phyloP scores from a whole-genome alignment of 2,113 vertebrate species.

The Coturnix japonica region DNA sequence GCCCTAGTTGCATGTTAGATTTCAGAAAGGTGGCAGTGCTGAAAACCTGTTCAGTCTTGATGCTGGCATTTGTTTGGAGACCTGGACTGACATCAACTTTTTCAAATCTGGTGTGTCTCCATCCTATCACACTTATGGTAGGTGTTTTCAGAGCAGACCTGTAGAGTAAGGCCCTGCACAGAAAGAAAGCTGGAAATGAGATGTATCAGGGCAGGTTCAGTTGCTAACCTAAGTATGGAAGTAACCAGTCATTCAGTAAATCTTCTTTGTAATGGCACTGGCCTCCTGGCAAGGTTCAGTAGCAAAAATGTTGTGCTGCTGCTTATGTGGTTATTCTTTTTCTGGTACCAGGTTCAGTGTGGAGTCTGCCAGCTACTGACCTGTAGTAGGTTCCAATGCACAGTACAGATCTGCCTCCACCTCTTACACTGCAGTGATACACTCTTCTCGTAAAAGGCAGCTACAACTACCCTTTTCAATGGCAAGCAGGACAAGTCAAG shows the following conservation, averaged over 20 bases:
- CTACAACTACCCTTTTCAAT: rapidly evolving
- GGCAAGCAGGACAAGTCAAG: not conserved
- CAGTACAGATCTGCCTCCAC: not conserved
- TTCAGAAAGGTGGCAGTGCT: rapidly evolving
- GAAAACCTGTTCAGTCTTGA: not conserved
- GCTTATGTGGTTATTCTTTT: rapidly evolving
- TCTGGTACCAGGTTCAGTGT: rapidly evolving
- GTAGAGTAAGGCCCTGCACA: not conserved
- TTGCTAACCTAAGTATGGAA: not conserved
- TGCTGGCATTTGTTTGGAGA: not conserved
- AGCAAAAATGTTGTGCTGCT: not conserved
- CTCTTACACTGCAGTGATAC: not conserved
- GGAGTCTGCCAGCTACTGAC: not conserved
- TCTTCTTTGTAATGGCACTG: rapidly evolving
- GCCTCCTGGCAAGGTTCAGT: not conserved
- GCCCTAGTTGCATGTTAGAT: not conserved
- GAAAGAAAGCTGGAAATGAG: not conserved
- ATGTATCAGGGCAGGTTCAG: not conserved
- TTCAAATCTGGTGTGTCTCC: not conserved
- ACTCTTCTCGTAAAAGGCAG: not conserved
- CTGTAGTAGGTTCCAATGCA: rapidly evolving
- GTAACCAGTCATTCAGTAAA: not conserved
- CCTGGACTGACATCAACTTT: not conserved
- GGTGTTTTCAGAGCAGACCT: not conserved
- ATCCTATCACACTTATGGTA: not conserved